These are phyloP conservation scores for Kryptolebias ocellatus DNA, from an alignment of 2,797 vertebrate genomes.

Conservation along the genomic window DNA sequence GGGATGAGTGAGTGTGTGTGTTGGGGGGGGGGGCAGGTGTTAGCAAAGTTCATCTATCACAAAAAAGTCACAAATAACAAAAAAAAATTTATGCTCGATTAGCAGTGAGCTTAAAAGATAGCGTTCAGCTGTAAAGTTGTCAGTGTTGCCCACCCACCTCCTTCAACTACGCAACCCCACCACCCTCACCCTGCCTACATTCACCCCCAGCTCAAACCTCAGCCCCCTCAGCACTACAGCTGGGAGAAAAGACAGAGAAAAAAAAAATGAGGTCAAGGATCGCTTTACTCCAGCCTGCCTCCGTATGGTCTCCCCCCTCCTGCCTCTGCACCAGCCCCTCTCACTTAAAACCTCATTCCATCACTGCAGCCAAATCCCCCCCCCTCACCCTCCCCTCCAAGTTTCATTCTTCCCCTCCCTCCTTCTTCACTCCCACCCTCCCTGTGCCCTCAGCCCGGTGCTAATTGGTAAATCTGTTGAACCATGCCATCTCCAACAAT, in stretches of 20 bases:
- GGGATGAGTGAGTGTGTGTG: too few species aligned
- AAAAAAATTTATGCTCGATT: neutral
- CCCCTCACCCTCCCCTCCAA: neutral
- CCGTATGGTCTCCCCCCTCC: conserved; percentile 38
- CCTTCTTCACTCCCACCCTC: conserved; percentile 48
- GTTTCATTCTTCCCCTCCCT: conserved; percentile 34
- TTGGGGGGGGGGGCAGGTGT: too few species aligned
- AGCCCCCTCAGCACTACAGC: conserved; percentile 46
- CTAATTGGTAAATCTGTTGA: conserved; percentile 90
- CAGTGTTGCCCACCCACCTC: conserved; percentile 1
- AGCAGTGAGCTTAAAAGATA: neutral
- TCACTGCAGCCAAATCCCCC: conserved; percentile 60
- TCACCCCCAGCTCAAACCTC: conserved; percentile 49
- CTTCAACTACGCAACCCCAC: conserved; percentile 38
- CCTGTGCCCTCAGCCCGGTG: conserved; percentile 77
- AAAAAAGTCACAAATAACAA: neutral
- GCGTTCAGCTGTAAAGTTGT: conserved; percentile 15
- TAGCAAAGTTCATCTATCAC: too few species aligned
- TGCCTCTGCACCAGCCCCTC: conserved; percentile 31
- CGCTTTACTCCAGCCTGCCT: conserved; percentile 61
- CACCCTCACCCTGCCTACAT: conserved; percentile 38
- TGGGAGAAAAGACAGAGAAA: conserved; percentile 2
- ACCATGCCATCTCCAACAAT: conserved; percentile 85
- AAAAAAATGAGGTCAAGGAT: conserved; percentile 59
- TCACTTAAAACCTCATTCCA: conserved; percentile 74